These are phyloP conservation scores for Galleria mellonella DNA, from an alignment of 1,140 invertebrate species.

Conservation along the genomic window DNA sequence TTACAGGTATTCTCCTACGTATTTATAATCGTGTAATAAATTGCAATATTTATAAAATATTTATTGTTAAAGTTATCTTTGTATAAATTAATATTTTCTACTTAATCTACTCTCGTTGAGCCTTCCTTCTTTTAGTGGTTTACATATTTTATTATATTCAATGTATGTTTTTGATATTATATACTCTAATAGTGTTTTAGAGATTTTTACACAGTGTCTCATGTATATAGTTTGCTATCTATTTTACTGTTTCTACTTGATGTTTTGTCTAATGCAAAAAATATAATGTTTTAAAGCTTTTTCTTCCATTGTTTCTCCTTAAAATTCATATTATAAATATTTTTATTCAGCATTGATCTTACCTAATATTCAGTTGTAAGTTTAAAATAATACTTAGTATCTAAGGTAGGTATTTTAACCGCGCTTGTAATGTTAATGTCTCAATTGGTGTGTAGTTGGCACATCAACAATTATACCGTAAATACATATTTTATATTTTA, in stretches of 20 bases:
- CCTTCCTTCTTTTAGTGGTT: slow-evolving; percentile 9
- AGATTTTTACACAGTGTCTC: slow-evolving; percentile 4
- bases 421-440: slow-evolving; percentile 10
- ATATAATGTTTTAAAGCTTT: not conserved
- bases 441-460: not conserved
- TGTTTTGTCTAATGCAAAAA: not conserved
- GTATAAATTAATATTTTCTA: slow-evolving; percentile 8
- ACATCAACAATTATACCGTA: too few relatives aligned
- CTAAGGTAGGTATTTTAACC: slow-evolving; percentile 15
- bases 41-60: slow-evolving; percentile 6
- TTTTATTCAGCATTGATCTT: not conserved
- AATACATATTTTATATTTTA: too few relatives aligned
- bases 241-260: not conserved
- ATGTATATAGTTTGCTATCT: slow-evolving; percentile 6
- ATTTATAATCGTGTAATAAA: too few relatives aligned
- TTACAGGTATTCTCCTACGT: too few relatives aligned
- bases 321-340: not conserved
- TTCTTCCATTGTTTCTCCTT: slow-evolving; percentile 2
- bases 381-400: slow-evolving; percentile 11
- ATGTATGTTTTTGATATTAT: slow-evolving; percentile 6
- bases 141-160: slow-evolving; percentile 7
- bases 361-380: not conserved
- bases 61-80: slow-evolving; percentile 10
- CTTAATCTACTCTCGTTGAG: slow-evolving; percentile 13
- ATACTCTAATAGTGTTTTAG: slow-evolving; percentile 6